phyloP scores from a whole-genome alignment of 2,888 invertebrate genomes.

The Apamea sordens region DNA sequence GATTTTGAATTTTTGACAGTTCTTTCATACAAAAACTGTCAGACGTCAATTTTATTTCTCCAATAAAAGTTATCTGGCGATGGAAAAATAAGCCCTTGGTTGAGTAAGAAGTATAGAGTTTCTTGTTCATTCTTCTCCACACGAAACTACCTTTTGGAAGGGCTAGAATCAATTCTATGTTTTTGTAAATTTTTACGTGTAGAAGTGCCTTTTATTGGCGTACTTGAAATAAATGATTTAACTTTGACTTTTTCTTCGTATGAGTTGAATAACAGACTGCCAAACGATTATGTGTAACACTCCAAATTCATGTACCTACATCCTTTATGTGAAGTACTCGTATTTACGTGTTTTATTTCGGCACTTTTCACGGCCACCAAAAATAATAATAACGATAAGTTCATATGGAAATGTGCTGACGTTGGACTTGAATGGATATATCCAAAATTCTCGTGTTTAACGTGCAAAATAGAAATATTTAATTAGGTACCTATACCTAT shows the following conservation, averaged over 20 bases:
- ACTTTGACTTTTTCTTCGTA: neutral
- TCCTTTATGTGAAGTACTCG: too few relatives aligned
- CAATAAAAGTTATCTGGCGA: too few relatives aligned
- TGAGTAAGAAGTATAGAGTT: too few relatives aligned
- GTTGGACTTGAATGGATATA: neutral
- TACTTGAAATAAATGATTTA: neutral
- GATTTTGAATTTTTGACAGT: too few relatives aligned
- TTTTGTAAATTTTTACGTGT: neutral
- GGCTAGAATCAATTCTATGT: neutral
- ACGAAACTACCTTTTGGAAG: neutral
- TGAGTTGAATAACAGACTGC: neutral
- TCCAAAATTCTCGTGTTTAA: neutral
- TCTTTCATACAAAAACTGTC: too few relatives aligned
- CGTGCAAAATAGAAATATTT: neutral
- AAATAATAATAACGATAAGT: neutral
- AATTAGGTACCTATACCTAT: neutral
- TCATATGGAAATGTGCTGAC: neutral
- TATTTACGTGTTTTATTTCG: neutral
- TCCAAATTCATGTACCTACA: neutral
- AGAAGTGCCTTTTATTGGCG: neutral
- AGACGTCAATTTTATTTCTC: too few relatives aligned
- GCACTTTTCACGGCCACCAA: neutral
- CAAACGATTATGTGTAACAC: neutral
- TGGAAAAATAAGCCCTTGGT: too few relatives aligned
- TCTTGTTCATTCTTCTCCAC: neutral